Percentiles rank a stretch among this genome's conserved stretches.
These are phyloP conservation scores for Diadumene lineata DNA, from an alignment of 92 coral and sea anemone species.

Conservation along the genomic window DNA sequence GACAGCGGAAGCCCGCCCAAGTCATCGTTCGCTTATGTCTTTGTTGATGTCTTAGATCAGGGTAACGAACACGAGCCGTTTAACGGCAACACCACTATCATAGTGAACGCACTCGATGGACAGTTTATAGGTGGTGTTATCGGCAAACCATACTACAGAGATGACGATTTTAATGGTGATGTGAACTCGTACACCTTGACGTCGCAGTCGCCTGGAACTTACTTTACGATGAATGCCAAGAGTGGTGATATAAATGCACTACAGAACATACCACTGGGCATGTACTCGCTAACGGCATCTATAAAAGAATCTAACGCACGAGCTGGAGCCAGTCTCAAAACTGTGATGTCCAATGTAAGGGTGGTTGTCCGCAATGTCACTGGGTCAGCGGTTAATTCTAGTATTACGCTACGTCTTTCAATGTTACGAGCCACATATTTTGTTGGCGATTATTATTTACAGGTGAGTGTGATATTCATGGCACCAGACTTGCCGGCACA, in stretches of 20 bases:
- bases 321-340: constrained; percentile 47
- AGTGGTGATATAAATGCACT: constrained; percentile 70
- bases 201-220: constrained; percentile 58
- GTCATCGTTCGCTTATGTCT: constrained; percentile 55
- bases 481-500: too few relatives aligned
- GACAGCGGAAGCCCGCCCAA: constrained; percentile 70
- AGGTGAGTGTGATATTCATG: constrained; percentile 11
- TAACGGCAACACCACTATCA: constrained; percentile 60
- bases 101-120: constrained; percentile 75
- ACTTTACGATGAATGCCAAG: constrained; percentile 61
- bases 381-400: constrained; percentile 53
- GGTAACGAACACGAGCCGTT: constrained; percentile 57
- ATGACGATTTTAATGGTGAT: constrained; percentile 79
- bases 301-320: constrained; percentile 53
- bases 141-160: constrained; percentile 73
- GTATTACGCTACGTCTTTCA: constrained; percentile 72
- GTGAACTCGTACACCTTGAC: constrained; percentile 48
- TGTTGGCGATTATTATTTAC: constrained; percentile 63
- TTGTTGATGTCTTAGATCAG: constrained; percentile 67
- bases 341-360: constrained; percentile 48
- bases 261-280: constrained; percentile 49
- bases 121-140: constrained; percentile 77
- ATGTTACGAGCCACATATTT: constrained; percentile 57
- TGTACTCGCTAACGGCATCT: constrained; percentile 48
- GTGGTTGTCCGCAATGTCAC: constrained; percentile 67